Evolutionary conservation across 2,888 invertebrate genomes (phyloP), one percentile per base, ranked within the genome.

Genomic region (Notodonta ziczac): DNA sequence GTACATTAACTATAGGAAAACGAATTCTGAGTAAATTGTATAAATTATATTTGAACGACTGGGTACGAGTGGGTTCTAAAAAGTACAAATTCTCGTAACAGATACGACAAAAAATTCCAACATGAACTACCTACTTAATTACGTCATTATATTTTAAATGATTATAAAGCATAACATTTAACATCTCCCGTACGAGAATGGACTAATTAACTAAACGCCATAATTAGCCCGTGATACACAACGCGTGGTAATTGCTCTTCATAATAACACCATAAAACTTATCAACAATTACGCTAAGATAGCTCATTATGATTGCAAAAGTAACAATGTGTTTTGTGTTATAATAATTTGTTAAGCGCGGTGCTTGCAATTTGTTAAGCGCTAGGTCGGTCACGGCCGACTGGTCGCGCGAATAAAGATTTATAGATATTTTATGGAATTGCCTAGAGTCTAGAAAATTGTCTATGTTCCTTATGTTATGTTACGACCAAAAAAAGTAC

Each of bases 191-290:
- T 12, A 50, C 16, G 10, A 50, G 14, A 16, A 16, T 50, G 16
- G 16, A 16, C 50, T 16, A 50, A 50, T 50, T 50, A 52, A 13
- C 52, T 52, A 52, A 52, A 52, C 13, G 52, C 52, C 24, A 13
- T 52, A 52, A 52, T 52, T 52, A 52, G 32, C 12, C 52, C 52
- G 52, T 24, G 52, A 52, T 52, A 32, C 52, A 24, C 32, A 32
- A 10, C 52, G 1, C 12, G 16, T 32, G 32, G 32, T 52, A 32
- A 52, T 52, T 52, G 12, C 52, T 32, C 52, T 5, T 52, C 52
- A 52, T 52, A 52, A 52, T 52, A 50, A 52, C 52, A 52, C 32
- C 32, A 52, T 52, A 32, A 52, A 12, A 32, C 32, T 5, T 52
- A 52, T 13, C 52, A 32, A 52, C 32, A 32, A 52, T 32, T 35